A percentile compares a stretch with the other conserved stretches of the same genome.
Evolutionary conservation across 2,888 invertebrate genomes (phyloP).

Genomic region (Dasysyrphus albostriatus): DNA sequence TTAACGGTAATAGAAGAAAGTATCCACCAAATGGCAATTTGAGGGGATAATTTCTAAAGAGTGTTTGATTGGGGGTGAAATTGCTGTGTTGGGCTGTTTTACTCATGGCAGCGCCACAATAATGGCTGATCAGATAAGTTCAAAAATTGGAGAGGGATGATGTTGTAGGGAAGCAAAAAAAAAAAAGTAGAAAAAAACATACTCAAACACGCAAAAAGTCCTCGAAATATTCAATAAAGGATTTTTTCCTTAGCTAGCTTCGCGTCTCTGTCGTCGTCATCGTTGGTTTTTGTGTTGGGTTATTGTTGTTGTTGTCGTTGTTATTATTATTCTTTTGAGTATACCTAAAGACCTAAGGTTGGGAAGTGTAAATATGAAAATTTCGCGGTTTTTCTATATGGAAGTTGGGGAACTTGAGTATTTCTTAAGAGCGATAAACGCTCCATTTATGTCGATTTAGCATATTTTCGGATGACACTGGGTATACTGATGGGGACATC

Average conservation of each 20-base stretch:
- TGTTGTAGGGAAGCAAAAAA: not conserved
- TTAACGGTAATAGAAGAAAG: slow-evolving; percentile 71
- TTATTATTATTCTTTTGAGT: slow-evolving; percentile 3
- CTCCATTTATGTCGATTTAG: slow-evolving; percentile 75
- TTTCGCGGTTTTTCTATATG: slow-evolving; percentile 60
- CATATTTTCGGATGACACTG: slow-evolving; percentile 71
- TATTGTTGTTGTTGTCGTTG: slow-evolving; percentile 21
- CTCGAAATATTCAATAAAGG: slow-evolving; percentile 73
- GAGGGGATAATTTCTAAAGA: slow-evolving; percentile 74
- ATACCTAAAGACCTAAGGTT: not conserved
- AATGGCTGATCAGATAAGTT: slow-evolving; percentile 41
- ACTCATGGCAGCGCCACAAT: slow-evolving; percentile 38
- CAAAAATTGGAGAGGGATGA: not conserved
- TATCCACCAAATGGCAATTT: slow-evolving; percentile 71
- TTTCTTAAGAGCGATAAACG: slow-evolving; percentile 73
- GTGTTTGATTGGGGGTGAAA: slow-evolving; percentile 73
- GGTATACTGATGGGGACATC: slow-evolving; percentile 14
- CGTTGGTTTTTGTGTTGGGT: slow-evolving; percentile 17
- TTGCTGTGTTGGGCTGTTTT: slow-evolving; percentile 72
- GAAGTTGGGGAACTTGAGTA: slow-evolving; percentile 59
- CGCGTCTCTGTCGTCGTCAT: too few relatives aligned
- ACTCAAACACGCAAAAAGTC: slow-evolving; percentile 50
- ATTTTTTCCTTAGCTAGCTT: slow-evolving; percentile 15
- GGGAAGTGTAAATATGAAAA: slow-evolving; percentile 64
- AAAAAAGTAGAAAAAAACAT: slow-evolving; percentile 5